A percentile compares a stretch with the other conserved stretches of the same genome.
These are phyloP conservation scores for Drosophila athabasca DNA, from an alignment of 1,140 invertebrate genomes.

Conservation along the genomic window DNA sequence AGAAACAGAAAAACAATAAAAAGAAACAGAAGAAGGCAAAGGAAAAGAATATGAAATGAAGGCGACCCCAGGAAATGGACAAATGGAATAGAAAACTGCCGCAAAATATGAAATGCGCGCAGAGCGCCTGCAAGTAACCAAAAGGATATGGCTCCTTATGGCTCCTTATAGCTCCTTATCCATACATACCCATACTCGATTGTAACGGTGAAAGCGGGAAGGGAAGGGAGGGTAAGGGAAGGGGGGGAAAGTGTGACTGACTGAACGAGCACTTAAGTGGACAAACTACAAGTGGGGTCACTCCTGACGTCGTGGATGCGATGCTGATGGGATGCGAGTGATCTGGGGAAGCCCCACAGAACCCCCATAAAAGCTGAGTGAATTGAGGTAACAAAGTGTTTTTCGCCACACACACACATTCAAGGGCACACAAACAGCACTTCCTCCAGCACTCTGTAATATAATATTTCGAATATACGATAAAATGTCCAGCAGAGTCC, in stretches of 20 bases:
- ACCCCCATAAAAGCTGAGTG: conserved; percentile 29
- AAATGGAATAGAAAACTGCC: conserved; percentile 56
- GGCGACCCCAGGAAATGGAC: conserved; percentile 30
- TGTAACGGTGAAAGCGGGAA: too few relatives aligned
- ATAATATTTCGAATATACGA: conserved; percentile 19
- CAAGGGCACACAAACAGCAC: neutral
- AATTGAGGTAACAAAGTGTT: conserved; percentile 48
- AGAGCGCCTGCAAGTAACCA: too few relatives aligned
- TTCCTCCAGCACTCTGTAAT: neutral
- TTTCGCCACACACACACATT: conserved; percentile 1
- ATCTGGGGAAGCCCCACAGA: neutral
- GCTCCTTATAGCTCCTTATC: too few relatives aligned
- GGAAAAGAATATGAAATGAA: conserved; percentile 2
- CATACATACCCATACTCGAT: too few relatives aligned
- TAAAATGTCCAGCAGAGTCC: conserved; percentile 10
- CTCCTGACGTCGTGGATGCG: conserved; percentile 13
- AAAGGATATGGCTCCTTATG: too few relatives aligned
- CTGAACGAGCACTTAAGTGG: conserved; percentile 34
- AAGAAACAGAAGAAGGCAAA: neutral
- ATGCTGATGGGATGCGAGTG: conserved; percentile 20
- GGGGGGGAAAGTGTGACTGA: conserved; percentile 2
- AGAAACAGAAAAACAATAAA: conserved; percentile 44
- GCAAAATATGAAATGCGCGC: conserved; percentile 38
- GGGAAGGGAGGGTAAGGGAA: neutral
- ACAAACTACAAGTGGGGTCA: conserved; percentile 39